Conservation (phyloP, 2,888 invertebrate genomes). For the Coenonympha glycerion region DNA sequence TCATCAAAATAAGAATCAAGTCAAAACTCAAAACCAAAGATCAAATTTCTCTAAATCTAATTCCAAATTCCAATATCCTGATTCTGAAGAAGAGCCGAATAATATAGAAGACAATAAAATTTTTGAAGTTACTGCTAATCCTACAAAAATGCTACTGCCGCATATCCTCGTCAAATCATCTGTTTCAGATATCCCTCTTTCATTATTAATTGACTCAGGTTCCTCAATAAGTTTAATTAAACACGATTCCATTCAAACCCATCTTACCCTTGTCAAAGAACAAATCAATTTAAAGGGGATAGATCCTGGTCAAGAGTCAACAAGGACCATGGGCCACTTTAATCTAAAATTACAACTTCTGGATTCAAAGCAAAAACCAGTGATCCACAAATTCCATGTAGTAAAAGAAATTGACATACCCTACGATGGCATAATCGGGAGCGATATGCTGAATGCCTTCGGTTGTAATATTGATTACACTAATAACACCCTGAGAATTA, state of each 20-base stretch:
- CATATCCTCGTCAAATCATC: constrained; percentile 21
- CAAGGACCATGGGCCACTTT: constrained; percentile 23
- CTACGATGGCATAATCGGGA: constrained; percentile 30
- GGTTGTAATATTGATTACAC: constrained; percentile 19
- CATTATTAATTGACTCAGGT: constrained; percentile 27
- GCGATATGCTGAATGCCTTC: constrained; percentile 19
- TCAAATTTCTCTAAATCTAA: too few relatives aligned
- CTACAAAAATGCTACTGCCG: constrained; percentile 26
- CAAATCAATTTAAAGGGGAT: constrained; percentile 10
- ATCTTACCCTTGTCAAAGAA: constrained; percentile 4
- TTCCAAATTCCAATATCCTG: too few relatives aligned
- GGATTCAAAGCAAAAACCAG: not conserved
- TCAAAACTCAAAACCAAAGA: too few relatives aligned
- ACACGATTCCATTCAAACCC: not conserved
- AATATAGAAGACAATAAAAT: too few relatives aligned
- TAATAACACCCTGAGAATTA: constrained; percentile 1
- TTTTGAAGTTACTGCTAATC: constrained; percentile 21
- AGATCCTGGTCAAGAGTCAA: not conserved
- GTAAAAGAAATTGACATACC: too few relatives aligned
- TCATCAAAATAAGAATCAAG: too few relatives aligned
- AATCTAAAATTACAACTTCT: constrained; percentile 11
- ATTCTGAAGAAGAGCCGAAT: too few relatives aligned
- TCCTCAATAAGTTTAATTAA: constrained; percentile 25
- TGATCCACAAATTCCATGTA: constrained; percentile 25
- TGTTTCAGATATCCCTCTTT: constrained; percentile 25